Evolutionary conservation across 2,113 vertebrate genomes (phyloP), one percentile per base, ranked within the genome.

Genomic region (Corynorhinus townsendii): DNA sequence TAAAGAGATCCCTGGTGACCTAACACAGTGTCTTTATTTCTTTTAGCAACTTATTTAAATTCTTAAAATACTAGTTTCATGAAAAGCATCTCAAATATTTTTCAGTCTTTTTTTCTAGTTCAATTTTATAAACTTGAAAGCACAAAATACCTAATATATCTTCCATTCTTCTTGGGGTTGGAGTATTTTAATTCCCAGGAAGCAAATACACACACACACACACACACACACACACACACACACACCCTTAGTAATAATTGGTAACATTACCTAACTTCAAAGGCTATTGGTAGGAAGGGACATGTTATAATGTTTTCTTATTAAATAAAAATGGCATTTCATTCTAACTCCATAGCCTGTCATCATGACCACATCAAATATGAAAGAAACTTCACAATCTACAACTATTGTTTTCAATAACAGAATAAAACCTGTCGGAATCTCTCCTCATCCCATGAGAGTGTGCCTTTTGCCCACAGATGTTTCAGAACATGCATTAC

Each of bases 21-120:
- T 95, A 94, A 86, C 38, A 83, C 14, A 79, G 96, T 93, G 68
- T 97, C 66, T 73, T 97, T 96, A 94, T 96, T 72, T 75, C 87
- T 93, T 80, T 88, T 72, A 94, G 54, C 47, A 85, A 94, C 52
- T 94, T 91, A n/a, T 7, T 95, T 96, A 86, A 96, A 88, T 84
- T 80, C 43, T 86, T 93, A 93, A 95, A 95, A 94, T 89, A 30
- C 4, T 62, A 84, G 14, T 47, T 83, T 96, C 97, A 89, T 19
- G 96, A 95, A 90, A 84, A 92, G 62, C 56, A 93, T 89, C 73
- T 90, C 85, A 91, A 97, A 86, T 90, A 79, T 85, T 86, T 49
- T 77, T 49, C 96, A 95, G 26, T 89, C 33, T 94, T 77, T 81
- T 96, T 90, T 66, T 59, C 83, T 95, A 86, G 73, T 80, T 83